phyloP scores from a whole-genome alignment of 2,113 vertebrate species.

The Asarcornis scutulata region DNA sequence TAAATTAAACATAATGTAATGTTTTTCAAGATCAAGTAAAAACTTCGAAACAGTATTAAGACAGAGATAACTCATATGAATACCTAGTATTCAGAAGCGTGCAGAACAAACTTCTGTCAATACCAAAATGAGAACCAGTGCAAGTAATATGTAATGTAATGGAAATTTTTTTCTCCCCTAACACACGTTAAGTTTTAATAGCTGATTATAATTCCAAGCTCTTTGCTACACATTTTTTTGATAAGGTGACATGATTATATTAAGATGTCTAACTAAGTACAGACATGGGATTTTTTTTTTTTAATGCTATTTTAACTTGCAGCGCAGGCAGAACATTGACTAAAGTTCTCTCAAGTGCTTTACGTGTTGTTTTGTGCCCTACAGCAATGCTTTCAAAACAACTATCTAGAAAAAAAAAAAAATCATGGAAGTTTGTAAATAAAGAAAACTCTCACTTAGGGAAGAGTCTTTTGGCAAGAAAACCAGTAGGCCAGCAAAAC shows the following conservation, averaged over 20 bases:
- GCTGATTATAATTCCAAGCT: constrained; percentile 14
- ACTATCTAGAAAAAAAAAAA: background rate
- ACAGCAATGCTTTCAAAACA: background rate
- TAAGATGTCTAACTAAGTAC: background rate
- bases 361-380: background rate
- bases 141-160: background rate
- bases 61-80: constrained; percentile 46
- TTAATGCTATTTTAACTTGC: background rate
- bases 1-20: constrained; percentile 81
- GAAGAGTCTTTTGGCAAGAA: background rate
- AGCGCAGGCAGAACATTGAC: background rate
- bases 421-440: background rate
- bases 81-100: constrained; percentile 30
- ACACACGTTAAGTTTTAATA: constrained; percentile 18
- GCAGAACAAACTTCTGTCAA: constrained; percentile 12
- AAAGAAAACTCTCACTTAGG: background rate
- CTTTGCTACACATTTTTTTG: background rate
- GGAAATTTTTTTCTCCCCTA: background rate
- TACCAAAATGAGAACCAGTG: constrained; percentile 20
- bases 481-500: background rate
- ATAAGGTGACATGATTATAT: background rate
- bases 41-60: constrained; percentile 70
- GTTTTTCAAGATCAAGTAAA: constrained; percentile 78
- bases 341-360: background rate
- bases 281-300: background rate